phyloP scores from a whole-genome alignment of 2,113 vertebrate genomes.

The Pan troglodytes region NHGRI_mPanTro3-v2.1_pri NC_072410.2:89316001-89316500 shows the following conservation, averaged over 20 bases:
- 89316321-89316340: not conserved
- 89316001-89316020: conserved; percentile 9
- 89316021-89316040: not conserved
- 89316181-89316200: not conserved
- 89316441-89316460: not conserved
- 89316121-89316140: not conserved
- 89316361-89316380: not conserved
- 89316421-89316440: not conserved
- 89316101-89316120: not conserved
- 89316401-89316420: not conserved
- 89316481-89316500: not conserved
- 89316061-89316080: not conserved
- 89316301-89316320: conserved; percentile 14
- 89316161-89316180: not conserved
- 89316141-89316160: conserved; percentile 22
- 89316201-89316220: not conserved
- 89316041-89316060: not conserved
- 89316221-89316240: not conserved
- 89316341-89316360: not conserved
- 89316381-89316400: not conserved
- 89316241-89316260: not conserved
- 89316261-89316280: not conserved
- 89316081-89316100: not conserved
- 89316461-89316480: not conserved
- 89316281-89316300: not conserved